Base-by-base conservation (phyloP, 1,140 invertebrate genomes). In the Drosophila melanica region DNA sequence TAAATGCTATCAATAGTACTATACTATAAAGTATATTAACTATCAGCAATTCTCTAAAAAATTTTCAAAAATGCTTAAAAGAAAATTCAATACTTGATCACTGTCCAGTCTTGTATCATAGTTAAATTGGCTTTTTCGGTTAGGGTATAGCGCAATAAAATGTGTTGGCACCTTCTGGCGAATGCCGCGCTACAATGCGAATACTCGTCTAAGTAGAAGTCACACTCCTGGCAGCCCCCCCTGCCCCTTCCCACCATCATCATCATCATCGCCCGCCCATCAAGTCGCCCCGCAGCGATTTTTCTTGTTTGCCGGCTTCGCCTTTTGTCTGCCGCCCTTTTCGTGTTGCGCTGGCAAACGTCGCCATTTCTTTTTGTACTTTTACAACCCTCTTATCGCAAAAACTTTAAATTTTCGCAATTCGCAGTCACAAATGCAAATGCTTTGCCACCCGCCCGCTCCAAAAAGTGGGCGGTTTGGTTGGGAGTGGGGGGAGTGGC, bases 321-420 rank as follows among this genome's bases (percentile, higher is more conserved):
- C 37, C 80, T 85, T 81, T 86, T 86, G 82, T 86, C 82, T 87
- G 82, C 82, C 82, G 82, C 82, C 82, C 75, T 87, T 86, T 86
- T 86, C 82, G 75, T 86, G 82, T 66, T 30, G 30, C 27, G 44
- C 33, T 37, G 41, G 80, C 71, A 81, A 84, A 85, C 78, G 81
- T 85, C 81, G 81, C 81, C 75, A 75, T 82, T 86, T 82, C 65
- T 87, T 84, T 73, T 75, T 70, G 80, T 79, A 42, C 75, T 85
- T 86, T 87, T 89, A 89, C 82, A 86, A 86, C 82, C 82, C 82
- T 86, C 82, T 86, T 86, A 86, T 86, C 82, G 64, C 51, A 75
- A 89, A 85, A 86, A 86, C 82, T 86, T 86, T 86, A 86, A 86
- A 82, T 79, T 85, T 85, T 85, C 81, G 82, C 81, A 87, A 82